A percentile compares a stretch with the other conserved stretches of the same genome.
phyloP scores from a whole-genome alignment of 2,113 vertebrate species.

The Dicerorhinus sumatrensis region DNA sequence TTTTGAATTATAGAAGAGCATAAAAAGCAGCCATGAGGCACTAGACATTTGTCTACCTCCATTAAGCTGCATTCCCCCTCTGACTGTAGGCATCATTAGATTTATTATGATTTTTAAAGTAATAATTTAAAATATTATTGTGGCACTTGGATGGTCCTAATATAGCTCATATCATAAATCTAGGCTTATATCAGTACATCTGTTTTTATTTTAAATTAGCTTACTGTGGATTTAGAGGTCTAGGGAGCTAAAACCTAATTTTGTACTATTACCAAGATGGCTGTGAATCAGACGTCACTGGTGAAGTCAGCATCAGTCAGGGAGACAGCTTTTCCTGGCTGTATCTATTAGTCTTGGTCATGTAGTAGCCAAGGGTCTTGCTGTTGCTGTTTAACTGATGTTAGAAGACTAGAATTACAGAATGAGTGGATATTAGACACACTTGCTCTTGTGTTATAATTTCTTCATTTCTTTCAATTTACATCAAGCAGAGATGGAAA shows the following conservation, averaged over 20 bases:
- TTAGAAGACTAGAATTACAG: background rate
- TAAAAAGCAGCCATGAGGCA: background rate
- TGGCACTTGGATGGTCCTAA: background rate
- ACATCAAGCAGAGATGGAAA: background rate
- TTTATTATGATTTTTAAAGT: conserved; percentile 20
- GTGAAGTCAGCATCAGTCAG: background rate
- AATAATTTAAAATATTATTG: background rate
- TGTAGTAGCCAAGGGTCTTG: background rate
- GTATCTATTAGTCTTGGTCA: background rate
- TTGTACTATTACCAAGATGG: background rate
- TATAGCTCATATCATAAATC: background rate
- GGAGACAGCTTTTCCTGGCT: background rate
- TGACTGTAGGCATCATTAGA: background rate
- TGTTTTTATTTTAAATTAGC: background rate
- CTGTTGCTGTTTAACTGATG: background rate
- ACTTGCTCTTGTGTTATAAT: background rate
- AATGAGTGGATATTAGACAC: background rate
- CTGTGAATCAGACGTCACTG: background rate
- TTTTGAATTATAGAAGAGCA: background rate
- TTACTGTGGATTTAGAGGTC: conserved; percentile 7
- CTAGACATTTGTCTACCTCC: background rate
- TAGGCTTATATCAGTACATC: background rate
- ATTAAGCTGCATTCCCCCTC: background rate
- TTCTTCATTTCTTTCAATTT: background rate
- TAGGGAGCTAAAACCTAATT: background rate